Evolutionary conservation across 2,888 invertebrate genomes (phyloP).

Genomic region (Eulithis testata): DNA sequence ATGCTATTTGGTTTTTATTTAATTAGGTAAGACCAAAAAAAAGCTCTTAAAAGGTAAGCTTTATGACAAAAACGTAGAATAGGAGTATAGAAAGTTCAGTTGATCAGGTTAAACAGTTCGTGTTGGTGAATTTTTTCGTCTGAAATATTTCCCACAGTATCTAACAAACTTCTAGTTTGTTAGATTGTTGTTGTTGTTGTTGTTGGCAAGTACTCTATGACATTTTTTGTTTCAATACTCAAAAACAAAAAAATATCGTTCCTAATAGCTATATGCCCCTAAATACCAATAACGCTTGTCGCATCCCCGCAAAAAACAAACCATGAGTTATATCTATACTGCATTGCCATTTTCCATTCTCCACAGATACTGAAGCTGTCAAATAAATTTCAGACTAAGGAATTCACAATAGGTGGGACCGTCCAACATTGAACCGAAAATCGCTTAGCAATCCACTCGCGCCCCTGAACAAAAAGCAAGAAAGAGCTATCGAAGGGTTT

Average conservation of each 20-base stretch:
- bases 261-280: conserved; percentile 78
- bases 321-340: conserved; percentile 82
- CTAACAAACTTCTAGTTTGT: conserved; percentile 58
- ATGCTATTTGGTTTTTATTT: no score
- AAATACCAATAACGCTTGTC: conserved; percentile 84
- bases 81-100: no score
- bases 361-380: conserved; percentile 82
- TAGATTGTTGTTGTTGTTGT: no score
- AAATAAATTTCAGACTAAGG: conserved; percentile 82
- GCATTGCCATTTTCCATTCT: conserved; percentile 85
- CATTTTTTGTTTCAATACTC: conserved; percentile 67
- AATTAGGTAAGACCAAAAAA: no score
- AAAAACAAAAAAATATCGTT: conserved; percentile 65
- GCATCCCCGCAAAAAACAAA: conserved; percentile 84
- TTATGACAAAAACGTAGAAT: no score
- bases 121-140: neutral
- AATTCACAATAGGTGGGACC: conserved; percentile 82
- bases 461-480: conserved; percentile 59
- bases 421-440: conserved; percentile 65
- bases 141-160: conserved; percentile 70
- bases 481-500: conserved; percentile 46
- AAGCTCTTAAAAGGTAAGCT: no score
- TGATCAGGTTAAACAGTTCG: neutral
- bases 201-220: conserved; percentile 68
- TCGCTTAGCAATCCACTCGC: conserved; percentile 64